phyloP scores from a whole-genome alignment of 2,797 vertebrate species.

The Sciurus vulgaris region DNA sequence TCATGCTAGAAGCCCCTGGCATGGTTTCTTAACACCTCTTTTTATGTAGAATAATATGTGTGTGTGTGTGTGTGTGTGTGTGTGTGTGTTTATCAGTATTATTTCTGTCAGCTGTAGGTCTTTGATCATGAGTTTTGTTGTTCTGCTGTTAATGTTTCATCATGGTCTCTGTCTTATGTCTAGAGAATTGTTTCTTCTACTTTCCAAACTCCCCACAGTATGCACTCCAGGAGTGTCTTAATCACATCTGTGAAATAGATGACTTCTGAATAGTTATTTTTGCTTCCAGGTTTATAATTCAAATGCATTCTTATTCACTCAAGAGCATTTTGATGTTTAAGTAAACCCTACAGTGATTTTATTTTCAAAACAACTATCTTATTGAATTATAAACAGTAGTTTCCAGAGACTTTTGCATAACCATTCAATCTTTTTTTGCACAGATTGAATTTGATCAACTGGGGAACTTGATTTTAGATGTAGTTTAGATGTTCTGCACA shows the following conservation, averaged over 20 bases:
- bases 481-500: constrained; percentile 34
- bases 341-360: not conserved
- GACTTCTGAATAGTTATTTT: constrained; percentile 28
- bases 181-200: not conserved
- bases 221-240: not conserved
- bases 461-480: constrained; percentile 50
- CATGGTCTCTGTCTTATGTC: not conserved
- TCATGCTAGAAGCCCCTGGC: not conserved
- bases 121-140: not conserved
- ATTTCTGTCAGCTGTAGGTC: not conserved
- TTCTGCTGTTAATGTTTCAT: not conserved
- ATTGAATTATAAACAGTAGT: constrained; percentile 25
- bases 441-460: constrained; percentile 13
- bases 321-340: constrained; percentile 54
- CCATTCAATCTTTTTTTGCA: not conserved
- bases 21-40: not conserved
- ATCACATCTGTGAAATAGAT: not conserved
- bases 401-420: not conserved
- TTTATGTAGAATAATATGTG: not conserved
- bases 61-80: not conserved
- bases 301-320: constrained; percentile 55
- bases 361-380: not conserved
- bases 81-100: not conserved
- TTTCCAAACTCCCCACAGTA: not conserved
- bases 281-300: constrained; percentile 47